These are phyloP conservation scores for Penaeus indicus DNA, from an alignment of 1,140 invertebrate species.

Conservation along the genomic window DNA sequence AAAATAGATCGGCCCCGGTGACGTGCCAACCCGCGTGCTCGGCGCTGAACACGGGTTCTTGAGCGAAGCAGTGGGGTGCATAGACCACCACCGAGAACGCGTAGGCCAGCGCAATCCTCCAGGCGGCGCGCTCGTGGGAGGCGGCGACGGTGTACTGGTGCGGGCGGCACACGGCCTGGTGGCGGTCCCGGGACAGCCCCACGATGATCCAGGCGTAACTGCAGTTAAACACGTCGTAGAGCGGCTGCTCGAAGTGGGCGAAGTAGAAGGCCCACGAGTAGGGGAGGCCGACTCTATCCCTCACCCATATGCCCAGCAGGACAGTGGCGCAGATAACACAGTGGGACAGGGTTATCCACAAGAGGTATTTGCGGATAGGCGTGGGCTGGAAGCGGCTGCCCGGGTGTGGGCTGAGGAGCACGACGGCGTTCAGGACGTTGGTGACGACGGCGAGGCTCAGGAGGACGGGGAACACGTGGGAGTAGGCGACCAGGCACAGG, in stretches of 20 bases:
- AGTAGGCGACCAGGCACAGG: conserved; percentile 37
- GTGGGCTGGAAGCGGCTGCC: neutral
- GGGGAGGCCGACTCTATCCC: neutral
- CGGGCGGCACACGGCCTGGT: conserved; percentile 19
- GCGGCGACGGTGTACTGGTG: conserved; percentile 20
- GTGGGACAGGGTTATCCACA: conserved; percentile 46
- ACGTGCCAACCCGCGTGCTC: conserved; percentile 33
- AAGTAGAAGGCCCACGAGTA: conserved; percentile 48
- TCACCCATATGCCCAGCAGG: neutral
- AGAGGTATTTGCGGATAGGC: conserved; percentile 33
- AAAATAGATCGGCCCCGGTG: conserved; percentile 18
- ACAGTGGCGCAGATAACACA: conserved; percentile 32
- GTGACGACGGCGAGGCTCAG: conserved; percentile 26
- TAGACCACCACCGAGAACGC: conserved; percentile 42
- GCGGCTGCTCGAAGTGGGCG: conserved; percentile 45
- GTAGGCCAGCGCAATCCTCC: conserved; percentile 37
- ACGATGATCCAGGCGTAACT: conserved; percentile 53
- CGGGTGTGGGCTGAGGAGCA: neutral
- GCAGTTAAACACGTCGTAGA: conserved; percentile 59
- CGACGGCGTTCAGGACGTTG: conserved; percentile 35
- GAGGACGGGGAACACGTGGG: conserved; percentile 20
- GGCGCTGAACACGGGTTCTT: neutral
- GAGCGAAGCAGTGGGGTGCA: conserved; percentile 43
- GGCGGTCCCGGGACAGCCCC: conserved; percentile 42
- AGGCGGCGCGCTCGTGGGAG: neutral